Evolutionary conservation across 2,888 invertebrate species (phyloP), one percentile per base, ranked within the genome.

Genomic region (Hoplodrina ambigua): DNA sequence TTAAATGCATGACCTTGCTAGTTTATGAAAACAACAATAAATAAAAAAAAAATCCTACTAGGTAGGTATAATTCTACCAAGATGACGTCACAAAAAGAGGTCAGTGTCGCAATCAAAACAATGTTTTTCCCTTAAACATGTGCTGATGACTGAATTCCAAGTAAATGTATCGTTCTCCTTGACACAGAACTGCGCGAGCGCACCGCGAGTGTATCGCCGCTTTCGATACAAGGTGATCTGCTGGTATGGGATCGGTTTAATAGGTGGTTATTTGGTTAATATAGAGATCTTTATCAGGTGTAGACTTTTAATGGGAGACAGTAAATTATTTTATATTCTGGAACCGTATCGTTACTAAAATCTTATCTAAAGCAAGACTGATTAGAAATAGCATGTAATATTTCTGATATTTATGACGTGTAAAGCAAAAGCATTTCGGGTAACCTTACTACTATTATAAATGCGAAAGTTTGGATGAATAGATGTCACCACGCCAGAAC

Each of bases 121-220:
- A 78, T 82, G 79, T 76, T 83, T 85, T 85, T 77, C 79, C 83
- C 63, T 78, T 74, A 80, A 75, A 79, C 64, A 67, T 61, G 62
- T 62, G 74, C 58, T 82, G 83, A 81, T 82, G 82, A 75, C 80
- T 80, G 81, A 62, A 72, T 85, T 85, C 83, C 68, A 71, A 69
- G 83, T 85, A 85, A 85, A 77, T 78, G 70, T 82, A 80, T 75
- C 69, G 83, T 33, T 85, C 80, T 72, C 85, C 85, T 85, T 85
- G 85, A 86, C 86, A 85, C 82, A 80, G 61, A 73, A 77, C 7
- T 54, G 82, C 81, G 76, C 76, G 46, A 17, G 71, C 80, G 76
- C 75, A 77, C 72, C 61, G 73, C 69, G 56, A 37, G 55, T 67
- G 64, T 79, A 49, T 54, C 17, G 50, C 55, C 67, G 72, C 84